Evolutionary conservation across 2,797 vertebrate species (phyloP).

Genomic region (Helostoma temminkii): DNA sequence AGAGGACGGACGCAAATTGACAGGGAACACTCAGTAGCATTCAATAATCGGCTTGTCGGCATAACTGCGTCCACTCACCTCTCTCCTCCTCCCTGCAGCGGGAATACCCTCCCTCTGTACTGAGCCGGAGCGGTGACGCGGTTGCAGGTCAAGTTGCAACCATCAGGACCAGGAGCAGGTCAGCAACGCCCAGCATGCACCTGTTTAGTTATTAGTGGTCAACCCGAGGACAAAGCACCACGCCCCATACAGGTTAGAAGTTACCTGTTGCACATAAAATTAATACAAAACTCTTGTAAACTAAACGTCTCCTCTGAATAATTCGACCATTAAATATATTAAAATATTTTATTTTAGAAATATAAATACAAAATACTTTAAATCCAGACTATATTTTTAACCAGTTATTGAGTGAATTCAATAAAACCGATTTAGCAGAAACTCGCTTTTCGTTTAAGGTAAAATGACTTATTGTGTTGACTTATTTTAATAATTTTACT

Average conservation of each 20-base stretch:
- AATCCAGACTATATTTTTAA: no score
- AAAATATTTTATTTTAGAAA: no score
- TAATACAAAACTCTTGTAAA: not conserved
- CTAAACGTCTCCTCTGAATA: no score
- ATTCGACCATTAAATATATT: no score
- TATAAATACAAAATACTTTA: no score
- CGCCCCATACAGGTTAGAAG: no score
- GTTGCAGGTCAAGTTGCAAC: conserved; percentile 48
- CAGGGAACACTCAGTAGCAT: conserved; percentile 61
- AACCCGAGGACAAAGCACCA: not conserved
- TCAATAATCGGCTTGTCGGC: conserved; percentile 82
- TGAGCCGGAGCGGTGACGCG: conserved; percentile 3
- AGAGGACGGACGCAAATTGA: conserved; percentile 60
- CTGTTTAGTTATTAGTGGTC: conserved; percentile 17
- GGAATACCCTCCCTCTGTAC: not conserved
- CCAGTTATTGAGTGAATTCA: no score
- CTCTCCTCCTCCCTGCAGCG: conserved; percentile 20
- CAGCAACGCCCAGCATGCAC: conserved; percentile 9
- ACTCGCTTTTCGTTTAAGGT: no score
- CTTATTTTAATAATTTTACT: no score
- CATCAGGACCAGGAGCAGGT: not conserved
- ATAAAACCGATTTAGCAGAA: no score
- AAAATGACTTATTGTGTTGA: no score
- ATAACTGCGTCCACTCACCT: conserved; percentile 65
- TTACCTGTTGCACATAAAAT: not conserved